Evolutionary conservation across 2,888 invertebrate genomes (phyloP).

Genomic region (Omphaloscelis lunosa): DNA sequence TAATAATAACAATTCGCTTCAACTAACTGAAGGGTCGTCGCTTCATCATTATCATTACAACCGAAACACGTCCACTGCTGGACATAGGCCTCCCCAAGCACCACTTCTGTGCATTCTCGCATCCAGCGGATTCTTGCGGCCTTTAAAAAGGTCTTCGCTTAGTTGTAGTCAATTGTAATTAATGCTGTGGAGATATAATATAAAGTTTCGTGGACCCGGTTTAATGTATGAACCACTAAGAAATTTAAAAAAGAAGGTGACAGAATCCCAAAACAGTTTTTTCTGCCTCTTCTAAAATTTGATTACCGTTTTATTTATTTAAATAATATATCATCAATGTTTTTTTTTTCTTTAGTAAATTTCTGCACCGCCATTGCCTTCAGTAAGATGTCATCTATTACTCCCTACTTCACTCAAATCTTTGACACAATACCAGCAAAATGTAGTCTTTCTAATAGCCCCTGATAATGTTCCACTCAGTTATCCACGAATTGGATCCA

Average conservation of each 20-base stretch:
- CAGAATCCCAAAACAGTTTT: too few relatives aligned
- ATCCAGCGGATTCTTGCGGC: too few relatives aligned
- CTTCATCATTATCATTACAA: too few relatives aligned
- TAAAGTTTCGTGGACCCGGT: too few relatives aligned
- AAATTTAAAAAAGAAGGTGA: not conserved
- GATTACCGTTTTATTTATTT: too few relatives aligned
- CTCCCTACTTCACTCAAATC: too few relatives aligned
- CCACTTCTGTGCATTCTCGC: too few relatives aligned
- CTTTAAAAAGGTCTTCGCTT: not conserved
- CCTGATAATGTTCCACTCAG: too few relatives aligned
- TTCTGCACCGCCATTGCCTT: not conserved
- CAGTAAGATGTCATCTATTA: not conserved
- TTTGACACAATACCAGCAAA: not conserved
- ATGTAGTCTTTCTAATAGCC: not conserved
- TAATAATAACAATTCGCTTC: too few relatives aligned
- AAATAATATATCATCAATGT: too few relatives aligned
- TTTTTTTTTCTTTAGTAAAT: not conserved
- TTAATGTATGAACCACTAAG: not conserved
- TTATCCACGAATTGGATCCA: not conserved
- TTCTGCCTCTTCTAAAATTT: not conserved
- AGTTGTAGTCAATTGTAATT: not conserved
- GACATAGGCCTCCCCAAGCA: too few relatives aligned
- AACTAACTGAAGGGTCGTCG: not conserved
- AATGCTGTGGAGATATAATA: not conserved
- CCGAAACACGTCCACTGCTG: too few relatives aligned